phyloP scores from a whole-genome alignment of 92 coral and sea anemone genomes.

The Phenganax subtilis region DNA sequence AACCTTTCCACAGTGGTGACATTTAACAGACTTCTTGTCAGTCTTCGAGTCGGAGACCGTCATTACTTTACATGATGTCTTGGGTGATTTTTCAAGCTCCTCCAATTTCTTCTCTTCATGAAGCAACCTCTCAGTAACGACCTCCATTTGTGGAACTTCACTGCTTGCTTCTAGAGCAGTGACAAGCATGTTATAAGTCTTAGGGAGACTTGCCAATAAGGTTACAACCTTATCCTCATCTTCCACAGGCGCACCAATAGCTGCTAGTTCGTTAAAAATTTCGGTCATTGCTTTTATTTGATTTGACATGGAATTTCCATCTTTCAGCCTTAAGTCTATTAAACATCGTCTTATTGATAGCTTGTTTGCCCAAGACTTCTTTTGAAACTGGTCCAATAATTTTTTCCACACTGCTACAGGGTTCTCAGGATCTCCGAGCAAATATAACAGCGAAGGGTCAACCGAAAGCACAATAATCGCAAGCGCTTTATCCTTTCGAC shows the following conservation, averaged over 20 bases:
- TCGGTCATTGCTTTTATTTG: conserved; percentile 50
- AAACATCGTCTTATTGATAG: conserved; percentile 40
- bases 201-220: conserved; percentile 23
- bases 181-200: conserved; percentile 8
- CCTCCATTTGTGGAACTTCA: conserved; percentile 46
- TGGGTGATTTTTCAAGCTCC: conserved; percentile 37
- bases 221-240: conserved; percentile 53
- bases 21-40: conserved; percentile 29
- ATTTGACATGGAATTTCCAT: conserved; percentile 50
- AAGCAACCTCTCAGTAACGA: conserved; percentile 60
- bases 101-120: conserved; percentile 58
- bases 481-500: conserved; percentile 46
- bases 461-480: conserved; percentile 50
- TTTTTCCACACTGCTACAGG: conserved; percentile 52
- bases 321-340: conserved; percentile 41
- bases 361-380: conserved; percentile 56
- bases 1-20: conserved; percentile 41
- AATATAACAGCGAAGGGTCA: conserved; percentile 50
- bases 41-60: conserved; percentile 25
- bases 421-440: conserved; percentile 54
- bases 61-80: conserved; percentile 31
- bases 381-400: conserved; percentile 53
- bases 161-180: conserved; percentile 47
- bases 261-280: conserved; percentile 55
- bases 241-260: conserved; percentile 47